Base-by-base conservation (phyloP, 30 jellyfish, hydroid and myxozoan genomes). In the Calvadosia cruxmelitensis region DNA sequence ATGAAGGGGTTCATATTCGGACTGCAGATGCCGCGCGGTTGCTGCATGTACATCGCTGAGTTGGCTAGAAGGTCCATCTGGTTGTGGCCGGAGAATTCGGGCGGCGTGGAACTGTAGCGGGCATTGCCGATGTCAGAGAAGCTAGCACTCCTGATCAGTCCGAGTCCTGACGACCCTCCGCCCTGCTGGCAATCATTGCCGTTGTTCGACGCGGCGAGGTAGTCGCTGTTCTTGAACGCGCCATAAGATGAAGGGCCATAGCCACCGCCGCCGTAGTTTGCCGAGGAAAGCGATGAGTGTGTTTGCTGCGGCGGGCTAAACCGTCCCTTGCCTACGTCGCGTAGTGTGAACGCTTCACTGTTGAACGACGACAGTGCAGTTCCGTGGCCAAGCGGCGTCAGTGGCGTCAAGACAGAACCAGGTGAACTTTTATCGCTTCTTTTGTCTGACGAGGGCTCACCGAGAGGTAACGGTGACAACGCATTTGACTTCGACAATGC, bases 341-440 rank as follows among this genome's bases (percentile, higher is more conserved):
- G 34, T 32, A 78, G 52, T 75, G 68, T 71, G 79, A 73, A 82
- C 27, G 86, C 70, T 15, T 93, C 95, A 1, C 93, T 63, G 0
- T 85, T 92, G 74, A 91, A 91, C 29, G 94, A 52, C 20, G 94
- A 84, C 69, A 89, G 71, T 31, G 93, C 98, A 0, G 89, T 33
- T 2, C 78, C 95, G 24, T 82, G 90, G 30, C 94, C 93, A 49
- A 91, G 80, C 20, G 99, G 99, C 57, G 99, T 91, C 12, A 91
- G 64, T 25, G 99, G 99, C 50, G 99, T 75, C 64, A 91, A 74
- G 80, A 91, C 93, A 70, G 94, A 78, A 69, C 80, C 70, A 24
- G 99, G 99, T 29, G 99, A 91, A 2, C 93, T 78, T 50, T 91
- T 82, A 53, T 91, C 95, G 84, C 94, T 82, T 34, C 79, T 82